Evolutionary conservation across 2,113 vertebrate genomes (phyloP).

Genomic region (Notarius lentiginosus): DNA sequence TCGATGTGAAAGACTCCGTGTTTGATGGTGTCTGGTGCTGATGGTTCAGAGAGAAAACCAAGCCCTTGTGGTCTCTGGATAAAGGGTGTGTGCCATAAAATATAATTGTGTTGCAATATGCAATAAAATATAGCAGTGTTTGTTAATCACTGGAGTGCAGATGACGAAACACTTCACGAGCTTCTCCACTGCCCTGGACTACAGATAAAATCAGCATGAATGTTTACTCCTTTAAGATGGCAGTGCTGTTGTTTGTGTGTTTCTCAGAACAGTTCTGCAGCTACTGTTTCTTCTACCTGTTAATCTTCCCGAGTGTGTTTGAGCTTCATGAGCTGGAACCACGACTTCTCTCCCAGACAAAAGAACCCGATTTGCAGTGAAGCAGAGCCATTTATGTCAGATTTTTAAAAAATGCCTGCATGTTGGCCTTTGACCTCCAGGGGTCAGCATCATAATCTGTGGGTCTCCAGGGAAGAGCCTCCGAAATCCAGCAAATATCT

Average conservation of each 20-base stretch:
- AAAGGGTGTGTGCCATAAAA: too few relatives aligned
- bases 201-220: background rate
- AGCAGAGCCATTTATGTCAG: background rate
- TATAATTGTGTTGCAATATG: too few relatives aligned
- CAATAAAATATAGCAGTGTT: too few relatives aligned
- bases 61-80: too few relatives aligned
- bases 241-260: background rate
- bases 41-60: too few relatives aligned
- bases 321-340: conserved; percentile 2
- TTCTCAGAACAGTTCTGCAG: background rate
- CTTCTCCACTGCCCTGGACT: too few relatives aligned
- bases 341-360: background rate
- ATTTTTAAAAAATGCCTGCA: background rate
- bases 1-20: too few relatives aligned
- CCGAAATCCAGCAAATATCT: background rate
- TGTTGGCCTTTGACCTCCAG: conserved; percentile 29
- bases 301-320: background rate
- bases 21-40: too few relatives aligned
- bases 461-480: background rate
- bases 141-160: background rate
- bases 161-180: background rate
- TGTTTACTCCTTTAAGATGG: too few relatives aligned
- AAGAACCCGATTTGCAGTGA: background rate
- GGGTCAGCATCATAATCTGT: background rate
- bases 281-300: background rate